These are phyloP conservation scores for Corvus cornix DNA, from an alignment of 2,113 vertebrate genomes.

Conservation along the genomic window DNA sequence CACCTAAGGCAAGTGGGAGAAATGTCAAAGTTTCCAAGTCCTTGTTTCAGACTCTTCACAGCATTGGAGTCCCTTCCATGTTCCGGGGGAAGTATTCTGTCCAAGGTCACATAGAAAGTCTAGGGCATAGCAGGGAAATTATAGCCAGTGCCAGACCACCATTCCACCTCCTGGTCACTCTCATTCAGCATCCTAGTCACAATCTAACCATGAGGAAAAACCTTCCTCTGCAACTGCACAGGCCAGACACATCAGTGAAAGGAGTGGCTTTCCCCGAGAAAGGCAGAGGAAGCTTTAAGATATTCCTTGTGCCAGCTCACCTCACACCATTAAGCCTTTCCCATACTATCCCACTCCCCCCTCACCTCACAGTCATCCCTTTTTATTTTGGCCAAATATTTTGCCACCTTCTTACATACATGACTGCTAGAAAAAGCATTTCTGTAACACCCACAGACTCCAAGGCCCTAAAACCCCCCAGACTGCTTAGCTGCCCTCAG, in stretches of 20 bases:
- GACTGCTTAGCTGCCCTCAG: background rate
- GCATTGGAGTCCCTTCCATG: background rate
- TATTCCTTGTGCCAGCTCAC: background rate
- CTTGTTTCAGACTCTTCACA: background rate
- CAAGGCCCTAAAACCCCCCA: background rate
- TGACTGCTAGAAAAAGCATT: background rate
- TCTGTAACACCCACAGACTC: background rate
- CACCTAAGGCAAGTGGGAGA: background rate
- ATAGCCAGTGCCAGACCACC: background rate
- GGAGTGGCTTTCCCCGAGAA: background rate
- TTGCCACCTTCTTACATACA: background rate
- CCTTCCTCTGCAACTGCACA: background rate
- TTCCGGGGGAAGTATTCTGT: background rate
- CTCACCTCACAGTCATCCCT: background rate
- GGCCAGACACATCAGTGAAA: background rate
- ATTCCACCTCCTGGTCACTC: background rate
- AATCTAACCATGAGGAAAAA: background rate
- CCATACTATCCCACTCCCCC: fast-evolving
- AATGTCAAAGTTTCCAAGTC: background rate
- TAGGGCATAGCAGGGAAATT: background rate
- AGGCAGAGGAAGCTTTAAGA: background rate
- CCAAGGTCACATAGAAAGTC: background rate
- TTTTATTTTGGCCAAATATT: background rate
- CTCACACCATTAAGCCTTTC: background rate
- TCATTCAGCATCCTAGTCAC: background rate